phyloP scores from a whole-genome alignment of 2,888 invertebrate species.

The Cheilosia variabilis region DNA sequence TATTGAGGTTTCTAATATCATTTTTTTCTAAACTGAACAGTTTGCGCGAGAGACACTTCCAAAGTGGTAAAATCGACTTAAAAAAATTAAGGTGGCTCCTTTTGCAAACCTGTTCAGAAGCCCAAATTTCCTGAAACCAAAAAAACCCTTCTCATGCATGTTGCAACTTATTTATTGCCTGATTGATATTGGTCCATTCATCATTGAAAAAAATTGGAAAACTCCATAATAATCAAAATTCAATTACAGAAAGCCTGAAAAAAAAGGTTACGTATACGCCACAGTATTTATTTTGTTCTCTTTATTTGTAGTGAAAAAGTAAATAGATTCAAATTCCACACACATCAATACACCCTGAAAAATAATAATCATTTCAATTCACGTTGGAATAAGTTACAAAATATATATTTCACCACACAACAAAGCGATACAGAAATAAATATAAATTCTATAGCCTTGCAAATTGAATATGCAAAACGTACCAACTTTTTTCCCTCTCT shows the following conservation, averaged over 20 bases:
- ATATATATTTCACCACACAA: not conserved
- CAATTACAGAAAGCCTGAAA: not conserved
- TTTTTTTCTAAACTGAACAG: too few species aligned
- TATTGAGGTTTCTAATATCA: too few species aligned
- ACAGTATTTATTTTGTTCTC: not conserved
- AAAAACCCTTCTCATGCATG: too few species aligned
- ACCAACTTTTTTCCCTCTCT: not conserved
- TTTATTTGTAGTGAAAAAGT: not conserved
- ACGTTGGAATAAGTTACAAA: conserved; percentile 25
- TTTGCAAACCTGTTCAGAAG: too few species aligned
- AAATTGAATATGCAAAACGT: not conserved
- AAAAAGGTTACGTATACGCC: conserved; percentile 40
- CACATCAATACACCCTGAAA: not conserved
- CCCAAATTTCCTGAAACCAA: too few species aligned
- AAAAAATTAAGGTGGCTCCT: too few species aligned
- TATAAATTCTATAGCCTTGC: conserved; percentile 3
- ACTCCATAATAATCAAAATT: not conserved
- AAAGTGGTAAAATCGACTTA: too few species aligned
- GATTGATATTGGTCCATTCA: too few species aligned
- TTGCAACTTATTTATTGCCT: too few species aligned
- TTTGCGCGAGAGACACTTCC: too few species aligned
- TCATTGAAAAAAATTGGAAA: too few species aligned
- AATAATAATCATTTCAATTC: conserved; percentile 31
- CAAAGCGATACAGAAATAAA: conserved; percentile 5
- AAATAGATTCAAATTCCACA: not conserved